Evolutionary conservation across 2,888 invertebrate species (phyloP), one percentile per base, ranked within the genome.

Genomic region (Dolomedes plantarius): DNA sequence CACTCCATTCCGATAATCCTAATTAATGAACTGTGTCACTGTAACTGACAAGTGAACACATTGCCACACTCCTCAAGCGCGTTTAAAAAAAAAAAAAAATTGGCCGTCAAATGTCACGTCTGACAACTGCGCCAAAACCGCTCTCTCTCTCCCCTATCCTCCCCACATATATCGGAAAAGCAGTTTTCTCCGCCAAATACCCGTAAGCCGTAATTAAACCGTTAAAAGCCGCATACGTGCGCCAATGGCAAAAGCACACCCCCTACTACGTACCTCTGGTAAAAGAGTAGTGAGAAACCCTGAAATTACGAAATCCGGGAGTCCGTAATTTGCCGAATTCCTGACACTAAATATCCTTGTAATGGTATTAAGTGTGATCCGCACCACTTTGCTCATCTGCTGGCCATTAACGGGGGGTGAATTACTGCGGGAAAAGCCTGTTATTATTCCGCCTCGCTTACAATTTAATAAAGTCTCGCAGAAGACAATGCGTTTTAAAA

Each of bases 341-440:
- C 74, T 79, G 85, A 86, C 85, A 86, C 78, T 86, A 86, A 86
- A 86, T 86, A 79, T 75, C 69, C 74, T n/a, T n/a, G 69, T 86
- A 86, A 86, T 86, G 78, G 74, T 64, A 86, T 86, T 86, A 86
- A 78, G 78, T 36, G 76, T 64, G 83, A 73, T 77, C 77, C 67
- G 5, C 73, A 32, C 39, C 73, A 65, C 69, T 29, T 65, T 29
- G 16, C 28, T 64, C 74, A 75, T 73, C 73, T 73, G 64, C 65
- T 27, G 28, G 31, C 83, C 78, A 86, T 86, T 86, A 86, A 71
- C 39, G 56, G 56, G 28, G 67, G 36, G 27, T 68, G 69, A 79
- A 79, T 79, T 86, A 79, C 68, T 31, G 69, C 11, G 74, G 73
- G 50, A 36, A 64, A 76, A 29, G 28, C 73, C 73, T 79, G 85